A percentile compares a stretch with the other conserved stretches of the same genome.
phyloP scores from a whole-genome alignment of 2,113 vertebrate species.

The Campylomormyrus numenius region DNA sequence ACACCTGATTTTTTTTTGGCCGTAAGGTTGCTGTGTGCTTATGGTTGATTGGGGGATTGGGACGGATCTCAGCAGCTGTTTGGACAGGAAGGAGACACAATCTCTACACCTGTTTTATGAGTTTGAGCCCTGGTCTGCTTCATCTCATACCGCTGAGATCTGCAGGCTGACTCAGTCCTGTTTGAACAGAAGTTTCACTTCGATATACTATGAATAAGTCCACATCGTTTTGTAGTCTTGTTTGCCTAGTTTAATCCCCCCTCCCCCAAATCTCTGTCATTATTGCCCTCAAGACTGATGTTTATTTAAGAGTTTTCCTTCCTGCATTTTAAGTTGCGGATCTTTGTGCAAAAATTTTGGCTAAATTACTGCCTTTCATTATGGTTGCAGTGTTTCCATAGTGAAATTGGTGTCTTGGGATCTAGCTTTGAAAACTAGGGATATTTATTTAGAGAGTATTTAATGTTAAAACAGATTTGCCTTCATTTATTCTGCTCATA shows the following conservation, averaged over 20 bases:
- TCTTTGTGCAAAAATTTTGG: not conserved
- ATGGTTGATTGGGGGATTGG: slow-evolving; percentile 65
- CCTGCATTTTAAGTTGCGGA: not conserved
- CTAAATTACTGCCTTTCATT: slow-evolving; percentile 8
- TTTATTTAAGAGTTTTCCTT: not conserved
- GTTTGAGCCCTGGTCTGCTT: slow-evolving; percentile 46
- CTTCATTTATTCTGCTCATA: not conserved
- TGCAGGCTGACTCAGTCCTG: slow-evolving; percentile 42
- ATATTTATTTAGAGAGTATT: slow-evolving; percentile 8
- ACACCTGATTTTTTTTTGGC: slow-evolving; percentile 65
- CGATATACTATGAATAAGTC: slow-evolving; percentile 8
- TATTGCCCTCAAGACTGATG: not conserved
- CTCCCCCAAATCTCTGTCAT: slow-evolving; percentile 8
- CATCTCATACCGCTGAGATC: slow-evolving; percentile 36
- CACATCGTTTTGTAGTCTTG: not conserved
- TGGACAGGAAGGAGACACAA: slow-evolving; percentile 41
- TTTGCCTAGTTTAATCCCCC: not conserved
- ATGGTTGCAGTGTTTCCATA: not conserved
- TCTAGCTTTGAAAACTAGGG: not conserved
- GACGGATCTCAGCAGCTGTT: slow-evolving; percentile 70
- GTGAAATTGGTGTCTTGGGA: slow-evolving; percentile 4
- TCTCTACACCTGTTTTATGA: slow-evolving; percentile 41
- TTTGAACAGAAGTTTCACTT: slow-evolving; percentile 49
- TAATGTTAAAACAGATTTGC: not conserved
- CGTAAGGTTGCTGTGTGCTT: slow-evolving; percentile 72